These are phyloP conservation scores for Hemicentrotus pulcherrimus DNA, from an alignment of 35 echinoderm and acorn worm species.

Conservation along the genomic window DNA sequence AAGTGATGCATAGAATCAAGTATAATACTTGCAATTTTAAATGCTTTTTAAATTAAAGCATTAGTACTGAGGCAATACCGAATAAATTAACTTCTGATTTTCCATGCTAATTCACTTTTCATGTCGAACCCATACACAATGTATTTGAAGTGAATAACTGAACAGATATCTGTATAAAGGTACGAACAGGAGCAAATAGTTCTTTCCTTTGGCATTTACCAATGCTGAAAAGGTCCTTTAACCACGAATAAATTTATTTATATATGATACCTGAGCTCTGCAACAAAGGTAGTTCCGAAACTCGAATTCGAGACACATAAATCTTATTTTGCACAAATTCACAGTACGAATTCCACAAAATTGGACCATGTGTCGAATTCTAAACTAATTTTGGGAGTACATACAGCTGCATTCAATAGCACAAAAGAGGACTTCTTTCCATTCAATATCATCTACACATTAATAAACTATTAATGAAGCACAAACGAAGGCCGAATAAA, in stretches of 20 bases:
- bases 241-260: background rate
- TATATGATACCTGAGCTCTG: background rate
- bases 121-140: background rate
- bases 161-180: background rate
- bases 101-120: background rate
- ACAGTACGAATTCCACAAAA: background rate
- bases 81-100: background rate
- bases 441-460: too few species aligned
- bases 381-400: background rate
- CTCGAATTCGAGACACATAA: slow-evolving; percentile 3
- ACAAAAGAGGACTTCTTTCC: too few species aligned
- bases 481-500: too few species aligned
- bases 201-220: background rate
- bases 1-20: too few species aligned
- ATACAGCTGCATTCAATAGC: background rate
- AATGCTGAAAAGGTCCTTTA: background rate
- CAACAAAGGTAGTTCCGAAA: background rate
- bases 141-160: background rate
- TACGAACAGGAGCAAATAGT: background rate
- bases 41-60: too few species aligned
- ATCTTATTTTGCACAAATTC: background rate
- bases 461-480: too few species aligned
- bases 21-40: too few species aligned
- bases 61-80: too few species aligned
- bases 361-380: background rate